Evolutionary conservation across 1,140 invertebrate genomes (phyloP), one percentile per base, ranked within the genome.

Genomic region (Megalopta genalis): DNA sequence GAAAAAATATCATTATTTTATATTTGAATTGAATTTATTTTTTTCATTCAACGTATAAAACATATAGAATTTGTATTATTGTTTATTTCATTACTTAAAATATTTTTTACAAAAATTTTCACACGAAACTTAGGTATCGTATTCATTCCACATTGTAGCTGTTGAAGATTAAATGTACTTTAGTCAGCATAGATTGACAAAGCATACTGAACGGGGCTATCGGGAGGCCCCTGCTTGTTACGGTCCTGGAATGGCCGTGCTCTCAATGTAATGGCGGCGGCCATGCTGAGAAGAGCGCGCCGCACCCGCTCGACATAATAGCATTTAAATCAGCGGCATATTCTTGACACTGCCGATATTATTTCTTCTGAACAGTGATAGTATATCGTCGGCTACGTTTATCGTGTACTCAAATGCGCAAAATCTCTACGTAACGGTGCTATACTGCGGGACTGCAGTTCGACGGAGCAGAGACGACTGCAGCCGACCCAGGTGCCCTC

Each of bases 181-280:
- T 4, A 57, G 6, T 12, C 23, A 42, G 49, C 16, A n/a, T 52
- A 60, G 25, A 60, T 59, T 66, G n/a, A 74, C 39, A 74, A 64
- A 63, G 49, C n/a, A 42, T 63, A 65, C 52, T 8, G 49, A 65
- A 74, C 64, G 25, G 9, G 37, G 37, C 9, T 25, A 59, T 42
- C 16, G 25, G 42, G 49, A 49, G 49, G 23, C 70, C 77, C 52
- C 39, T 32, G 14, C 32, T 87, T 82, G 46, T 75, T 84, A 89
- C 88, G 86, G 64, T 84, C 82, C 88, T 90, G 89, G 73, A 69
- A 66, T 84, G 86, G 82, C 82, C 82, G 86, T 87, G 83, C 82
- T 89, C 83, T 83, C 84, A 90, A 89, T 90, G 72, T 89, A 90
- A 90, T 90, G 88, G 89, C 88, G 89, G 87, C 90, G 86, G 88